A percentile compares a stretch with the other conserved stretches of the same genome.
Conservation (phyloP, 2,113 vertebrate genomes). For the Mungos mungo region DNA sequence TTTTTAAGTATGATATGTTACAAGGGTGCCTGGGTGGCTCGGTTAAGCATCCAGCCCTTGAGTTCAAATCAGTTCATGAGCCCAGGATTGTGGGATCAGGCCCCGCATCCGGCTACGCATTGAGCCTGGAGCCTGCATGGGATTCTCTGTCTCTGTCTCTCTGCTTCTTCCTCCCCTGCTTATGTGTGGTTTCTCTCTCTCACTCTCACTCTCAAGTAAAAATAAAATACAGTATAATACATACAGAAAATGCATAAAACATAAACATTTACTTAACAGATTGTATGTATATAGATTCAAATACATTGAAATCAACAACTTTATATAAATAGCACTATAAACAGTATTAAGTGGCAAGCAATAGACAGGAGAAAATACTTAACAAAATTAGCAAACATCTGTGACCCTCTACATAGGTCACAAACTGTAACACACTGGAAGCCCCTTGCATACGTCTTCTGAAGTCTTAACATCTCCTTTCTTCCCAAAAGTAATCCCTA, state of each 20-base stretch:
- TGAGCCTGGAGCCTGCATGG: too few species aligned
- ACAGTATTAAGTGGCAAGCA: not conserved
- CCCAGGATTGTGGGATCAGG: too few species aligned
- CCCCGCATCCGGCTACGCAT: too few species aligned
- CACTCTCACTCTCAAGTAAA: too few species aligned
- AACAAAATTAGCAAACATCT: not conserved
- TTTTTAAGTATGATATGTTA: not conserved
- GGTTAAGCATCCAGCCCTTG: too few species aligned
- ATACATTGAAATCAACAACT: not conserved
- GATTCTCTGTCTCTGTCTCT: too few species aligned
- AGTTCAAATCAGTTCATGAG: too few species aligned
- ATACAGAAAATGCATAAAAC: not conserved
- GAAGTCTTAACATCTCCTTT: not conserved
- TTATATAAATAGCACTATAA: not conserved
- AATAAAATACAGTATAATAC: not conserved
- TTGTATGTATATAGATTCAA: not conserved
- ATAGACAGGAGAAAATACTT: not conserved
- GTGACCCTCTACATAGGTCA: not conserved
- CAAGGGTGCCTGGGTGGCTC: not conserved
- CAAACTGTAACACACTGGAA: not conserved
- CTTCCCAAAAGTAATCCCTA: not conserved
- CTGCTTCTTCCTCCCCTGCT: too few species aligned
- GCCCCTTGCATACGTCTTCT: not conserved
- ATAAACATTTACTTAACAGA: not conserved
- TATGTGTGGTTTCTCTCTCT: too few species aligned